phyloP scores from a whole-genome alignment of 2,113 vertebrate genomes.

The Phaethon lepturus region DNA sequence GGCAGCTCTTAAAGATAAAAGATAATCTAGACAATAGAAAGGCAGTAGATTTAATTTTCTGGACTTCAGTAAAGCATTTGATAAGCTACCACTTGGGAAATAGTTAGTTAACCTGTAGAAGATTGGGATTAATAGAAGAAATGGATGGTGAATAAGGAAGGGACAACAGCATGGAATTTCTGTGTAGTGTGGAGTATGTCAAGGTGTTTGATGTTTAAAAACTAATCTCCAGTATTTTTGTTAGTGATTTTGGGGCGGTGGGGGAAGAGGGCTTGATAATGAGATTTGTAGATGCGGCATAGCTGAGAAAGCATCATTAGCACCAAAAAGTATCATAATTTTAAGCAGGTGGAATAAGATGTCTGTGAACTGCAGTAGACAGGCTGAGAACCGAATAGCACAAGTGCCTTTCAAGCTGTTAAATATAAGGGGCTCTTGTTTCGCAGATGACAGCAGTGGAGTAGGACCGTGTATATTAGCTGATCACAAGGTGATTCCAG shows the following conservation, averaged over 20 bases:
- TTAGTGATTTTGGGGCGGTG: background rate
- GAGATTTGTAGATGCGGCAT: background rate
- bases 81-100: background rate
- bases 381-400: background rate
- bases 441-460: background rate
- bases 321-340: background rate
- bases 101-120: background rate
- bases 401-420: background rate
- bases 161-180: background rate
- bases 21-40: constrained; percentile 12
- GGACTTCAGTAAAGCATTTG: background rate
- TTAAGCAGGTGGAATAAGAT: background rate
- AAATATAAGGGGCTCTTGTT: background rate
- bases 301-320: background rate
- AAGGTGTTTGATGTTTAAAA: background rate
- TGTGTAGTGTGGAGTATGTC: background rate
- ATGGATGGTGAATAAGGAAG: background rate
- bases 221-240: background rate
- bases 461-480: accelerated
- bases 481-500: background rate
- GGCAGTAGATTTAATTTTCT: constrained; percentile 9
- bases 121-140: background rate
- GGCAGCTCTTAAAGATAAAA: background rate
- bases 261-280: background rate
- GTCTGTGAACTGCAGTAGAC: background rate